A percentile compares a stretch with the other conserved stretches of the same genome.
These are phyloP conservation scores for Astreopora myriophthalma DNA, from an alignment of 64 coral and sea anemone genomes.

Conservation along the genomic window DNA sequence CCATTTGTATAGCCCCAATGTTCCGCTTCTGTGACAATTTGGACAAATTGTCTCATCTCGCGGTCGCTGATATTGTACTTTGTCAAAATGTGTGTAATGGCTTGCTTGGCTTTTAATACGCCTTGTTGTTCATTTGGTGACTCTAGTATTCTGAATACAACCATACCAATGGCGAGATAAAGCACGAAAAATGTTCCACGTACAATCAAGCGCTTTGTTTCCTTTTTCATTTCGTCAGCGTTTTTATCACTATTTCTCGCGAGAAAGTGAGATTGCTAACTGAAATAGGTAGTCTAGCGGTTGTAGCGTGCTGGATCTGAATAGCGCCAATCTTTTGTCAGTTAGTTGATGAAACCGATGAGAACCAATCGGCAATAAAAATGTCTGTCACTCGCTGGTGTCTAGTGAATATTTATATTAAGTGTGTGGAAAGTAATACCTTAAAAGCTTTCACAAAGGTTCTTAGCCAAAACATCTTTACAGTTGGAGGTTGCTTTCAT, in stretches of 20 bases:
- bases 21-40: conserved; percentile 71
- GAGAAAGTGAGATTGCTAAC: background rate
- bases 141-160: conserved; percentile 80
- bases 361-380: background rate
- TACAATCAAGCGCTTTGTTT: conserved; percentile 78
- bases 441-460: background rate
- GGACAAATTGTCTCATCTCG: conserved; percentile 79
- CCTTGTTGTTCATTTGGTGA: conserved; percentile 73
- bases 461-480: background rate
- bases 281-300: too few species aligned
- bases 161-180: conserved; percentile 82
- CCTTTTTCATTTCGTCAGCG: conserved; percentile 3
- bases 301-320: background rate
- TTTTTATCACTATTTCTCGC: background rate
- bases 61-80: conserved; percentile 81
- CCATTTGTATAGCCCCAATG: conserved; percentile 68
- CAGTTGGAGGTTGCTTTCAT: too few species aligned
- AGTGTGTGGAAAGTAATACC: background rate
- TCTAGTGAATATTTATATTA: conserved; percentile 37
- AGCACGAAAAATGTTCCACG: conserved; percentile 75
- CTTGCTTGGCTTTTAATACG: conserved; percentile 15
- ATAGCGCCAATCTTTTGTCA: background rate
- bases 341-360: background rate
- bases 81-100: conserved; percentile 53
- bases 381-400: background rate